phyloP scores from a whole-genome alignment of 2,888 invertebrate genomes.

The Diaphora mendica region DNA sequence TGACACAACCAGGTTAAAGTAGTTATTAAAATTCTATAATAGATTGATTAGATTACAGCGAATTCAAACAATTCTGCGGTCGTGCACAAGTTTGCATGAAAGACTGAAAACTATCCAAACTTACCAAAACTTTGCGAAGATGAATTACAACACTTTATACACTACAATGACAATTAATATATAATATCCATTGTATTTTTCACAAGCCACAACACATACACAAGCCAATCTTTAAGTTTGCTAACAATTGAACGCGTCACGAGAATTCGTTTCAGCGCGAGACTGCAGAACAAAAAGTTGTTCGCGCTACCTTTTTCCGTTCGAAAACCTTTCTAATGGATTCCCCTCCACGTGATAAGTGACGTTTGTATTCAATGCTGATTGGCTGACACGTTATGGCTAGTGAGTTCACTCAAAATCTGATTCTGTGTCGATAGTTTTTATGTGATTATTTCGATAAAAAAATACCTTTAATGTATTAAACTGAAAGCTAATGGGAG shows the following conservation, averaged over 20 bases:
- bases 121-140: constrained; percentile 64
- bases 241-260: constrained; percentile 60
- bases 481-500: not conserved
- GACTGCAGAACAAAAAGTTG: constrained; percentile 49
- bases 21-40: constrained; percentile 32
- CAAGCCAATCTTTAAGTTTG: constrained; percentile 60
- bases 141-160: constrained; percentile 61
- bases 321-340: constrained; percentile 47
- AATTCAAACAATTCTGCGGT: constrained; percentile 65
- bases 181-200: constrained; percentile 77
- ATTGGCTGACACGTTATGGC: constrained; percentile 45
- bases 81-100: constrained; percentile 57
- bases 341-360: constrained; percentile 65
- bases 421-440: constrained; percentile 25
- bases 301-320: constrained; percentile 49
- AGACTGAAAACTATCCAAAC: constrained; percentile 52
- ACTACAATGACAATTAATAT: constrained; percentile 60
- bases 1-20: constrained; percentile 47
- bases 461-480: not conserved
- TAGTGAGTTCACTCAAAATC: not conserved
- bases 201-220: constrained; percentile 75
- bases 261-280: constrained; percentile 61
- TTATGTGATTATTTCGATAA: not conserved
- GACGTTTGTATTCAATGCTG: constrained; percentile 44
- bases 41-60: constrained; percentile 63